Evolutionary conservation across 1,140 invertebrate species (phyloP).

Genomic region (Hylaeus anthracinus): DNA sequence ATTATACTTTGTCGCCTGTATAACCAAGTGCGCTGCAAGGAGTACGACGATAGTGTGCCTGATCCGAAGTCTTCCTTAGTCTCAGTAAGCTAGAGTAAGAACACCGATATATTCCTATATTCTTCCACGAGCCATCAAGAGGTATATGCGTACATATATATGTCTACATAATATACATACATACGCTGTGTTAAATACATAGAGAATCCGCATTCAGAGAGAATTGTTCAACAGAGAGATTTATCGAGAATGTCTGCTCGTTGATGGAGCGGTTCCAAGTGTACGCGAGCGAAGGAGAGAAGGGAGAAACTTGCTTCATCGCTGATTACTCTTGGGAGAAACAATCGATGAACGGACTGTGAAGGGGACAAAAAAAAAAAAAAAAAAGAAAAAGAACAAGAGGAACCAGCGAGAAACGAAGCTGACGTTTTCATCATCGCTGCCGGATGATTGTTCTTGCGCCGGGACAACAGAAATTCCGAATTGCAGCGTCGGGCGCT

Average conservation of each 20-base stretch:
- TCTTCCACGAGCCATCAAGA: constrained; percentile 44
- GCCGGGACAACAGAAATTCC: constrained; percentile 44
- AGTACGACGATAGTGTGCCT: constrained; percentile 64
- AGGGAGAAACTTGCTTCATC: constrained; percentile 2
- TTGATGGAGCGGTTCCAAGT: not conserved
- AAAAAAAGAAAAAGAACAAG: not conserved
- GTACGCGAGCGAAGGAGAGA: not conserved
- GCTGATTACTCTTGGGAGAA: constrained; percentile 21
- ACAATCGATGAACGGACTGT: constrained; percentile 38
- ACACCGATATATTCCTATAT: constrained; percentile 47
- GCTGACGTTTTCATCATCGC: constrained; percentile 31
- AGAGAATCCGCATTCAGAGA: not conserved
- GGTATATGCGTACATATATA: constrained; percentile 18
- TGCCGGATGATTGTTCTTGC: constrained; percentile 57
- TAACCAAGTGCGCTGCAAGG: not conserved
- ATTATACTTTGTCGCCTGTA: constrained; percentile 15
- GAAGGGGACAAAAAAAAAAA: constrained; percentile 5
- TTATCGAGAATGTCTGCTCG: not conserved
- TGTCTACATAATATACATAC: constrained; percentile 26
- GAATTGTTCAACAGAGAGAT: not conserved
- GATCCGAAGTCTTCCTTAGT: constrained; percentile 69
- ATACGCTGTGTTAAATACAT: not conserved
- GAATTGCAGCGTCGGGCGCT: constrained; percentile 46
- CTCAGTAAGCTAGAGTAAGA: constrained; percentile 36
- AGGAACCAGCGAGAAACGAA: constrained; percentile 29